Percentiles rank a stretch among this genome's conserved stretches.
Conservation (phyloP, 2,797 vertebrate species). For the Clarias pachynema region DNA sequence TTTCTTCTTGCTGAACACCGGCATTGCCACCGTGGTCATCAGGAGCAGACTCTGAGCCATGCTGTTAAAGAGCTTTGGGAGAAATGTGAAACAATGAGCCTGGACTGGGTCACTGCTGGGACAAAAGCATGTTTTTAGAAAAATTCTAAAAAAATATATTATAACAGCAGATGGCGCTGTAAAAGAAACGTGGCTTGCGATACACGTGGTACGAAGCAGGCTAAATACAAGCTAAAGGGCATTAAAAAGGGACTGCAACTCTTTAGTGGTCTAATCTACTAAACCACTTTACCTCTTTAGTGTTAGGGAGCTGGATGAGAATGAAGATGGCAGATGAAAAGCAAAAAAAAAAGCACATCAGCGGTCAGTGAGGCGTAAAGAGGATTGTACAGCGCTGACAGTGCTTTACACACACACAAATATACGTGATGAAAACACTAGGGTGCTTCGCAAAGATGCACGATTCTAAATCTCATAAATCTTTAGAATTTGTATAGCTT, state of each 20-base stretch:
- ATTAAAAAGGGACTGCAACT: conserved; percentile 13
- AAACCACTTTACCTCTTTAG: conserved; percentile 81
- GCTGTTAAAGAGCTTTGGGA: conserved; percentile 77
- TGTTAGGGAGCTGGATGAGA: conserved; percentile 80
- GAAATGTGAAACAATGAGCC: conserved; percentile 17
- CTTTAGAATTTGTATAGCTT: neutral
- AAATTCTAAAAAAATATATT: neutral
- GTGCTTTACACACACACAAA: neutral
- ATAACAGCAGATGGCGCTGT: conserved; percentile 48
- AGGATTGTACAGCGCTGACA: conserved; percentile 34
- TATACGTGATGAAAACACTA: neutral
- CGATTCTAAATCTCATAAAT: neutral
- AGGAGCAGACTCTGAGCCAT: conserved; percentile 81
- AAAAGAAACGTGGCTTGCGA: conserved; percentile 5
- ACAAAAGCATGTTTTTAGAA: neutral
- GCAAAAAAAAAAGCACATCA: conserved; percentile 21
- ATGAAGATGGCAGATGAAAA: conserved; percentile 51
- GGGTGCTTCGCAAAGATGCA: neutral
- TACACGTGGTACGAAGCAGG: neutral
- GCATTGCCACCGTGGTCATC: conserved; percentile 89
- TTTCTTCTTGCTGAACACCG: conserved; percentile 89
- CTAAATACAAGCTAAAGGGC: conserved; percentile 31
- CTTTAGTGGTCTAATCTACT: conserved; percentile 9
- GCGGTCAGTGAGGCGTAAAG: conserved; percentile 1
- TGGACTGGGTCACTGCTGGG: neutral